Evolutionary conservation across 2,888 invertebrate genomes (phyloP), one percentile per base, ranked within the genome.

Genomic region (Drosophila prostipennis): DNA sequence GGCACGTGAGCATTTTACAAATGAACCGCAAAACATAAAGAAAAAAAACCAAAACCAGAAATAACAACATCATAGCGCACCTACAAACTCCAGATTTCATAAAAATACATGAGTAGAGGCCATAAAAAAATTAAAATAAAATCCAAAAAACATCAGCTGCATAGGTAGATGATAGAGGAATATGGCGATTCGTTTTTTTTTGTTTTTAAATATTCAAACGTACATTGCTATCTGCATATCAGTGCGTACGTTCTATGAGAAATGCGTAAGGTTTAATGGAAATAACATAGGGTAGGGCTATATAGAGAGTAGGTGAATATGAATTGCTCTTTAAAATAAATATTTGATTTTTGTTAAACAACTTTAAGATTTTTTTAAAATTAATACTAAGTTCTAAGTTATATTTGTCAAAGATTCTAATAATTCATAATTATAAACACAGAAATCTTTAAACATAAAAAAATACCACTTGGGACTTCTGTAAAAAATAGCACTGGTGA

Each of bases 1-100:
- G 60, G 69, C 87, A 74, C 84, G 84, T 84, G 84, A 82, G 74
- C 61, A 70, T 76, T 77, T 87, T 84, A 80, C 80, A 73, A 84
- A 84, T 72, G 46, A 72, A 49, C 45, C 49, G 37, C 5, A 64
- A 53, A 52, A 37, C 43, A 59, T 45, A 37, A 39, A 45, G 52
- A 71, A 43, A 65, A 54, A 54, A 29, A 26, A 26, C 57, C 23
- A 57, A 68, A 37, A 65, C 57, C 39, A 65, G 51, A 29, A 45
- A 55, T 34, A 70, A 67, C 51, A 65, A 68, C 48, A 55, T 52
- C 16, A 51, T 43, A 63, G 58, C 73, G 69, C 83, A 72, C 72
- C 74, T 78, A 71, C 60, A 54, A 43, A 49, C 8, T 16, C 37
- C 8, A 64, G 74, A 84, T 78, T 82, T 87, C 79, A 79, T 81